Conservation (phyloP, 2,113 vertebrate species). For the Pluvialis apricaria region DNA sequence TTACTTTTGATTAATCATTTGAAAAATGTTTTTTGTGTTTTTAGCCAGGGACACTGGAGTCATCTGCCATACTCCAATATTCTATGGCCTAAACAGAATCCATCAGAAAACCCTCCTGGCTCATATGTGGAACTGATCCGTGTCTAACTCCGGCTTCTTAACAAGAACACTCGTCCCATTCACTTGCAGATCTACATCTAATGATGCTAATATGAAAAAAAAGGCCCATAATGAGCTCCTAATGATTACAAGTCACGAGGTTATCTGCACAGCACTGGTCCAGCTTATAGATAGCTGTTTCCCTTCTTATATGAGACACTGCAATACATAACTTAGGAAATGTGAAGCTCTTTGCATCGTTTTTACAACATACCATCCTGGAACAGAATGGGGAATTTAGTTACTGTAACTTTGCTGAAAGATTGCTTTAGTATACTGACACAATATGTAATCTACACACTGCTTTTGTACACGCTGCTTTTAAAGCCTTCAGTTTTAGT, state of each 20-base stretch:
- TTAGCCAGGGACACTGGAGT: neutral
- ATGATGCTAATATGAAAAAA: neutral
- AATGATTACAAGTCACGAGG: neutral
- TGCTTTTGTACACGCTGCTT: neutral
- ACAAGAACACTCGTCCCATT: neutral
- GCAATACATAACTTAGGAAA: accelerated
- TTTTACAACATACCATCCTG: neutral
- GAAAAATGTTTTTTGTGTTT: neutral
- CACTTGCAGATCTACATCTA: neutral
- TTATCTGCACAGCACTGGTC: neutral
- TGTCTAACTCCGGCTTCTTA: neutral
- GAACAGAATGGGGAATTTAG: neutral
- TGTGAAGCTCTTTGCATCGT: accelerated
- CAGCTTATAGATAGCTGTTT: too few species aligned
- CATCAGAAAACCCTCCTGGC: neutral
- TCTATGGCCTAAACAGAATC: neutral
- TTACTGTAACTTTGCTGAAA: neutral
- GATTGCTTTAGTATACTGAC: neutral
- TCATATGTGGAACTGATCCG: neutral
- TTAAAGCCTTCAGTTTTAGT: neutral
- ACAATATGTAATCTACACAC: neutral
- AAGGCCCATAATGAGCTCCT: neutral
- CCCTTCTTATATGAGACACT: accelerated
- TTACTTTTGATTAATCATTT: neutral
- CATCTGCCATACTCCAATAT: neutral